Conservation (phyloP, 1,140 invertebrate species). For the Drosophila subpulchrella region DNA sequence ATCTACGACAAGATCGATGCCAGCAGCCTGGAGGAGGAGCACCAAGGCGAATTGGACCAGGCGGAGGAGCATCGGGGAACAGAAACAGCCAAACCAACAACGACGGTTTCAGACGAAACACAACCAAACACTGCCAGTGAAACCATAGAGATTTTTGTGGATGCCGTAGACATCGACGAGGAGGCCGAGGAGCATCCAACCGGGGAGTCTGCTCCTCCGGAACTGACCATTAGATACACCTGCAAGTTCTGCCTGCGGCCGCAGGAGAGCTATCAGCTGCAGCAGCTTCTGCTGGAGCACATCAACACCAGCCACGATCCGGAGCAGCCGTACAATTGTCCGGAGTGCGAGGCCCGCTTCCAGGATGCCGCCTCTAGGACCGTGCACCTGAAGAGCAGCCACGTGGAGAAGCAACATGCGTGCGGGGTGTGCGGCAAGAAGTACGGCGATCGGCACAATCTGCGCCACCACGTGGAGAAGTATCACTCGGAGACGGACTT, state of each 20-base stretch:
- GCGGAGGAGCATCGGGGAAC: constrained; percentile 1
- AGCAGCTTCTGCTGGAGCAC: constrained; percentile 69
- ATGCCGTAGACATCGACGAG: constrained; percentile 53
- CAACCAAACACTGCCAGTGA: constrained; percentile 65
- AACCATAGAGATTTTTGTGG: constrained; percentile 58
- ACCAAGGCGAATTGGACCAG: constrained; percentile 25
- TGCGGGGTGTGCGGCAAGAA: constrained; percentile 77
- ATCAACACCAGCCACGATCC: constrained; percentile 63
- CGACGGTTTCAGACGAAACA: constrained; percentile 53
- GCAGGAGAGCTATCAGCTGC: constrained; percentile 63
- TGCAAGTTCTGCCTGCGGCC: constrained; percentile 75
- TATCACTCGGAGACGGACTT: constrained; percentile 82
- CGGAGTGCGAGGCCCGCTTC: constrained; percentile 66
- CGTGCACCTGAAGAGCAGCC: constrained; percentile 69
- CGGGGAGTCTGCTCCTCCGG: constrained; percentile 14
- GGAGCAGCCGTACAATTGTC: constrained; percentile 76
- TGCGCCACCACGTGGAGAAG: constrained; percentile 75
- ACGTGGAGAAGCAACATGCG: constrained; percentile 67
- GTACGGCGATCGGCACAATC: constrained; percentile 78
- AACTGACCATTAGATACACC: constrained; percentile 64
- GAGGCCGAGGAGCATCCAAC: constrained; percentile 1
- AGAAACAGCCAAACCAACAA: constrained; percentile 20
- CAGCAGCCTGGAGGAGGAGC: constrained; percentile 51
- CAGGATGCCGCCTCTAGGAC: constrained; percentile 79
- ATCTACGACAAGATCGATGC: constrained; percentile 83